Conservation (phyloP, 2,888 invertebrate genomes). For the Cosmopolites sordidus region DNA sequence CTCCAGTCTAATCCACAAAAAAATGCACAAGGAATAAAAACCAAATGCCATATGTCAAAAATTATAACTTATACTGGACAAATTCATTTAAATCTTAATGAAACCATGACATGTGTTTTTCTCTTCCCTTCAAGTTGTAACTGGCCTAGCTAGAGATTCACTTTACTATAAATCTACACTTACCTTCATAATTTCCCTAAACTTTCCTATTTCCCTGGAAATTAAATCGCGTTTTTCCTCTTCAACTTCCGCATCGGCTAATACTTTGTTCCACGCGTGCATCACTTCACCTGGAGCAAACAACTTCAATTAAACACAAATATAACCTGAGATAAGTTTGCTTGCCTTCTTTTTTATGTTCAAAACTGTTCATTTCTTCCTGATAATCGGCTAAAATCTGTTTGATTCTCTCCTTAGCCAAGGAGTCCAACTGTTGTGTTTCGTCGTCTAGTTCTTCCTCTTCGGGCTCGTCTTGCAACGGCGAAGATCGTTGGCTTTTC, state of each 20-base stretch:
- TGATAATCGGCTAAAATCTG: constrained; percentile 80
- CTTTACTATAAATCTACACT: constrained; percentile 35
- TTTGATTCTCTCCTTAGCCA: constrained; percentile 71
- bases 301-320: too few species aligned
- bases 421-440: constrained; percentile 68
- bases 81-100: too few species aligned
- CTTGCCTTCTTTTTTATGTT: constrained; percentile 59
- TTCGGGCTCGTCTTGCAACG: constrained; percentile 55
- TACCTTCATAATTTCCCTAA: constrained; percentile 96
- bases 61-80: too few species aligned
- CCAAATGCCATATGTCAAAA: constrained; percentile 28
- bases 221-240: constrained; percentile 96
- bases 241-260: constrained; percentile 86
- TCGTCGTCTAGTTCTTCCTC: constrained; percentile 69
- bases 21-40: constrained; percentile 29
- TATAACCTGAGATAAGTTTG: too few species aligned
- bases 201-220: constrained; percentile 95
- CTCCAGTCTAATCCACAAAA: constrained; percentile 17
- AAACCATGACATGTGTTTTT: too few species aligned
- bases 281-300: constrained; percentile 60
- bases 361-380: constrained; percentile 69
- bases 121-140: too few species aligned
- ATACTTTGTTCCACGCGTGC: constrained; percentile 60
- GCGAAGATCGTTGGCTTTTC: constrained; percentile 57
- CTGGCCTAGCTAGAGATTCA: too few species aligned